phyloP scores from a whole-genome alignment of 2,888 invertebrate species.

The Sphecodes monilicornis region DNA sequence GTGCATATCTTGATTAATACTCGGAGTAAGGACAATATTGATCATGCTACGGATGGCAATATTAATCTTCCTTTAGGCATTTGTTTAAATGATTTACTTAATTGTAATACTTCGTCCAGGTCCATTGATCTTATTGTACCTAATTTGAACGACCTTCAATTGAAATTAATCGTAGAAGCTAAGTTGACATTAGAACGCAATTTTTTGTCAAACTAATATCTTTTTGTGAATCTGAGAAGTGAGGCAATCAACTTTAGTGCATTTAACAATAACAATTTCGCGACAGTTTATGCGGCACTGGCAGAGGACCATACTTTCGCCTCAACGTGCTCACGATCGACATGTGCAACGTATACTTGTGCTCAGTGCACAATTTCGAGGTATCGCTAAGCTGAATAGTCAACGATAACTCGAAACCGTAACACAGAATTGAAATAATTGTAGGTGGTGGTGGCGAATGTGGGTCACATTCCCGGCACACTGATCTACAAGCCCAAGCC shows the following conservation, averaged over 20 bases:
- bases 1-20: not conserved
- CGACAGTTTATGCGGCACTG: conserved; percentile 85
- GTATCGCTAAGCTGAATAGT: conserved; percentile 79
- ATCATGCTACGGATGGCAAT: too few species aligned
- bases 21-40: rapidly evolving
- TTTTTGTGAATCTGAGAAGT: too few species aligned
- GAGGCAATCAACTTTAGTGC: too few species aligned
- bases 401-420: not conserved
- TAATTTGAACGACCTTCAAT: too few species aligned
- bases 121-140: too few species aligned
- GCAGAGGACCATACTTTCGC: conserved; percentile 86
- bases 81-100: too few species aligned
- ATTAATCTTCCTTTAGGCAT: too few species aligned
- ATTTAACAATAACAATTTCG: not conserved
- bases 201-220: too few species aligned
- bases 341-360: conserved; percentile 86
- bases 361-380: conserved; percentile 87
- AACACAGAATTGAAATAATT: not conserved
- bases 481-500: conserved; percentile 85
- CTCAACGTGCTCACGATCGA: conserved; percentile 87
- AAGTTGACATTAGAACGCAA: too few species aligned
- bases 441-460: conserved; percentile 76
- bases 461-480: conserved; percentile 87
- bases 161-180: too few species aligned
- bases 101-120: too few species aligned